These are phyloP conservation scores for Actinia equina DNA, from an alignment of 64 coral and sea anemone genomes.

Conservation along the genomic window DNA sequence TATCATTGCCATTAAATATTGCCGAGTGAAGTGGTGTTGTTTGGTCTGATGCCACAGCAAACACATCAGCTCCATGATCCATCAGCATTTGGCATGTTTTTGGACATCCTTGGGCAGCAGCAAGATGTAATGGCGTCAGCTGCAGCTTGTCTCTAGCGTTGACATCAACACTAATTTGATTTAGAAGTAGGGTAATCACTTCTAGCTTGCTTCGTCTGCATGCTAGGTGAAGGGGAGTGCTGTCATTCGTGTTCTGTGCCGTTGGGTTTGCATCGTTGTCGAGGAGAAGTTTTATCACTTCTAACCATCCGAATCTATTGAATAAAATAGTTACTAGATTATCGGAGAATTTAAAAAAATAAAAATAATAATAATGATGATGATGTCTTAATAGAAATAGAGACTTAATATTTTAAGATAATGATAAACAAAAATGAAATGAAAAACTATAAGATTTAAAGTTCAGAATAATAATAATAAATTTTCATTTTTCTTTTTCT, in stretches of 20 bases:
- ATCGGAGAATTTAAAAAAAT: no score
- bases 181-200: conserved; percentile 28
- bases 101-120: conserved; percentile 3
- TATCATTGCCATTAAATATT: conserved; percentile 19
- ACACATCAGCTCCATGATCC: conserved; percentile 34
- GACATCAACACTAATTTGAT: background rate
- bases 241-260: conserved; percentile 13
- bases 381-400: no score
- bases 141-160: conserved; percentile 25
- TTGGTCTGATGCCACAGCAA: conserved; percentile 20
- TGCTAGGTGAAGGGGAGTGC: conserved; percentile 45
- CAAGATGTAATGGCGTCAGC: conserved; percentile 43
- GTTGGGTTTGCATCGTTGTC: conserved; percentile 39
- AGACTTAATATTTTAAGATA: no score
- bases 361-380: no score
- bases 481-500: no score
- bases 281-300: conserved; percentile 24
- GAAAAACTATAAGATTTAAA: no score
- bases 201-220: conserved; percentile 40
- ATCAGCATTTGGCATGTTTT: conserved; percentile 13
- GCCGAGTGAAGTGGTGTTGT: conserved; percentile 18
- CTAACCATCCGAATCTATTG: conserved; percentile 36
- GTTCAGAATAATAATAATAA: no score
- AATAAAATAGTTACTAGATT: no score
- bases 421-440: no score